Conservation (phyloP, 2,888 invertebrate species). For the Nipponacmea schrenckii region DNA sequence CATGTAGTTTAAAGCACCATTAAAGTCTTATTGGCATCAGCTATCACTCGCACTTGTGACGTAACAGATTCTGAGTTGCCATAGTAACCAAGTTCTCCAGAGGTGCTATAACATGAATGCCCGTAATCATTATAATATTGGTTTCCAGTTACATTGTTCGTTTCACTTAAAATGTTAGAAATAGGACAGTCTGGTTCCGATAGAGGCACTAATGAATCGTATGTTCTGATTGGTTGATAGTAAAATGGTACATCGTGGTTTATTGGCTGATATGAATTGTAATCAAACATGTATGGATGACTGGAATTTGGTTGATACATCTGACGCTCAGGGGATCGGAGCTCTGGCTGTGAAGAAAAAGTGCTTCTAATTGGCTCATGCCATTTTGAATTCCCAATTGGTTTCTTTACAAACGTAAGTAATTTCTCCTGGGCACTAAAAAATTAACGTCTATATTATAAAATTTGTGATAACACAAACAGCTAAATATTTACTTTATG, state of each 20-base stretch:
- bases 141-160: constrained; percentile 2
- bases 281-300: not conserved
- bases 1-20: not conserved
- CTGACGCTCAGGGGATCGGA: not conserved
- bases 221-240: constrained; percentile 1
- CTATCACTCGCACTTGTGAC: constrained; percentile 4
- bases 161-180: not conserved
- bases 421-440: not conserved
- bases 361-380: constrained; percentile 1
- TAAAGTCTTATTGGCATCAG: not conserved
- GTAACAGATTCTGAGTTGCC: not conserved
- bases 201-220: not conserved
- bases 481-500: too few relatives aligned
- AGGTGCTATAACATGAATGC: not conserved
- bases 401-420: constrained; percentile 2
- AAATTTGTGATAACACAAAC: not conserved
- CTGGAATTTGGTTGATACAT: not conserved
- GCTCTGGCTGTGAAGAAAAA: not conserved
- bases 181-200: not conserved
- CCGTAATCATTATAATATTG: not conserved
- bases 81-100: not conserved
- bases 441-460: not conserved
- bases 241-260: constrained; percentile 2
- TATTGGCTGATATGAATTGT: not conserved
- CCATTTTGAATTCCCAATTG: constrained; percentile 1